phyloP scores from a whole-genome alignment of 2,888 invertebrate species.

The Himalopsyche kuldschensis region DNA sequence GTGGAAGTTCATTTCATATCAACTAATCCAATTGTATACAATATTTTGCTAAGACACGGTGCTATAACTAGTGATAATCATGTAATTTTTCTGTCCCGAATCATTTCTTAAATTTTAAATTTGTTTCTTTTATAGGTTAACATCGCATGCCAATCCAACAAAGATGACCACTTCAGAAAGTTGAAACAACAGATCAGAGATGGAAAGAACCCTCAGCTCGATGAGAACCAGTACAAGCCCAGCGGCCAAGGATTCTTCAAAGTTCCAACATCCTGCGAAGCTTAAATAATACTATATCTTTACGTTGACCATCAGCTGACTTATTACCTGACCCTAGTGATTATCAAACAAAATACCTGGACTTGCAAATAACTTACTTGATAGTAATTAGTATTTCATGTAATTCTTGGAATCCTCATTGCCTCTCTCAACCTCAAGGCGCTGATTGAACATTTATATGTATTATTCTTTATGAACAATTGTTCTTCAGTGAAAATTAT shows the following conservation, averaged over 20 bases:
- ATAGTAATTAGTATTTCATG: too few species aligned
- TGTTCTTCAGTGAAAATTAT: too few species aligned
- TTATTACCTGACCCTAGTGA: neutral
- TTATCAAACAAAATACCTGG: neutral
- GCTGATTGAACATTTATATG: too few species aligned
- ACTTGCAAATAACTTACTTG: too few species aligned
- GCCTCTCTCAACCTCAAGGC: neutral
- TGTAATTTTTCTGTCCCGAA: too few species aligned
- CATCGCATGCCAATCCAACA: constrained; percentile 50
- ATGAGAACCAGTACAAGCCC: constrained; percentile 44
- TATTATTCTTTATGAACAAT: too few species aligned
- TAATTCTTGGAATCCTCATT: too few species aligned
- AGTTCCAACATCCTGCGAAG: constrained; percentile 50
- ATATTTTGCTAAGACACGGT: too few species aligned
- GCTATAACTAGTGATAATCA: too few species aligned
- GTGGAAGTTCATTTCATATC: too few species aligned
- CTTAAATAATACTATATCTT: constrained; percentile 41
- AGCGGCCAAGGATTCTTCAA: constrained; percentile 45
- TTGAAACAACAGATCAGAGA: constrained; percentile 49
- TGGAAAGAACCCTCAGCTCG: constrained; percentile 51
- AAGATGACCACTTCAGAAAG: constrained; percentile 47
- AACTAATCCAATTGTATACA: too few species aligned
- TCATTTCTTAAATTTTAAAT: neutral
- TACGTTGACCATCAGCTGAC: neutral
- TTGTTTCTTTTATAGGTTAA: constrained; percentile 39